These are phyloP conservation scores for Rousettus leschenaultii DNA, from an alignment of 2,113 vertebrate species.

Conservation along the genomic window DNA sequence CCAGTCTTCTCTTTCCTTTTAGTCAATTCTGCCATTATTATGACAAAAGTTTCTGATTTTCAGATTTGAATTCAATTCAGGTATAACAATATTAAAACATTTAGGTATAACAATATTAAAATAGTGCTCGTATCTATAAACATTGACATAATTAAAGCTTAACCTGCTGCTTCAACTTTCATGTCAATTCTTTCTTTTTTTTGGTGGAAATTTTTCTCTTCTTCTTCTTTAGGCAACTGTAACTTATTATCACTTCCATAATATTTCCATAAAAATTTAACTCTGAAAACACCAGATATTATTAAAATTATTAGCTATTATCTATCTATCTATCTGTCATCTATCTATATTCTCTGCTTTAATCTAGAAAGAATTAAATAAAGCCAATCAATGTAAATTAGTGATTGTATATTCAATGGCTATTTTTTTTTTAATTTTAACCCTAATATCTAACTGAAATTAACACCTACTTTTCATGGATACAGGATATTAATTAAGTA, in stretches of 20 bases:
- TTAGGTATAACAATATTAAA: background rate
- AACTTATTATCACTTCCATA: background rate
- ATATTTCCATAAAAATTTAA: background rate
- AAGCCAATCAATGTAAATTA: background rate
- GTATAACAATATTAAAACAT: background rate
- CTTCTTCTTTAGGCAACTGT: background rate
- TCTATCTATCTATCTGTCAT: background rate
- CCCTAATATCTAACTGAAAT: background rate
- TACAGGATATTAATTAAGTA: background rate
- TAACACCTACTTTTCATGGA: background rate
- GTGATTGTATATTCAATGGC: background rate
- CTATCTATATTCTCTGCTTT: background rate
- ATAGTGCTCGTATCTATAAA: background rate
- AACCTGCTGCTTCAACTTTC: background rate
- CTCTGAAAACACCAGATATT: background rate
- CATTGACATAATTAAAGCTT: background rate
- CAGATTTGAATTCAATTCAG: background rate
- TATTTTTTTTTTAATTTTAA: background rate
- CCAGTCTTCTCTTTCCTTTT: background rate
- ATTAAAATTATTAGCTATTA: background rate
- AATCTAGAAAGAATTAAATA: background rate
- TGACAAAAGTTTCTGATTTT: background rate
- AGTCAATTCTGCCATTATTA: background rate
- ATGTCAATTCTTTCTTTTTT: background rate
- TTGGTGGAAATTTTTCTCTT: background rate